Conservation (phyloP, 2,888 invertebrate species). For the Helleia helle region DNA sequence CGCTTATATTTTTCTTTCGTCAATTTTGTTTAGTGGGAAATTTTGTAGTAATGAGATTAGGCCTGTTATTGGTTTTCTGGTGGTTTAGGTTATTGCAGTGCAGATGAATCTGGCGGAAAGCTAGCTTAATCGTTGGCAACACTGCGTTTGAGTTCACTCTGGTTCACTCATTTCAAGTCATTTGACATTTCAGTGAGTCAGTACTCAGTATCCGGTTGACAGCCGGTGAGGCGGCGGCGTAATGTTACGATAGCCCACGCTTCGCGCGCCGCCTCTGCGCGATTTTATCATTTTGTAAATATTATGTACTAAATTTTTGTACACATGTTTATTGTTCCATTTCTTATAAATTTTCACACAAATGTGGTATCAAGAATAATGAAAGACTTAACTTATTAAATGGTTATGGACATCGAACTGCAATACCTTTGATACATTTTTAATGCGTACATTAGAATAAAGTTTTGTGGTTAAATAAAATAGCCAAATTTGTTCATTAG, state of each 20-base stretch:
- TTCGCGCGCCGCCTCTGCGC: constrained; percentile 66
- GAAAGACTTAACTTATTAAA: constrained; percentile 19
- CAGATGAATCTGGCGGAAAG: no score
- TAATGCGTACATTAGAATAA: constrained; percentile 19
- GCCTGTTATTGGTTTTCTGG: no score
- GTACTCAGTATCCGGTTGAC: constrained; percentile 65
- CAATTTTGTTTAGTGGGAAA: no score
- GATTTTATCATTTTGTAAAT: constrained; percentile 57
- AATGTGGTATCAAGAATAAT: constrained; percentile 21
- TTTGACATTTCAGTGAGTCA: no score
- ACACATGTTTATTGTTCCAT: constrained; percentile 38
- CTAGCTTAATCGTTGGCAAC: no score
- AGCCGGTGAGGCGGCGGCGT: constrained; percentile 69
- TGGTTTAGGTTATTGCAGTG: no score
- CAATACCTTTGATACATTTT: constrained; percentile 49
- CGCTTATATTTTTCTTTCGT: no score
- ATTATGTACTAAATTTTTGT: constrained; percentile 33
- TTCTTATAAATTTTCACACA: constrained; percentile 30
- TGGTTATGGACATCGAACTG: constrained; percentile 23
- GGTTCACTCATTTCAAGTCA: no score
- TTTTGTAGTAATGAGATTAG: no score
- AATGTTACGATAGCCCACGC: constrained; percentile 33
- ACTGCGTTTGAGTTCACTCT: no score
- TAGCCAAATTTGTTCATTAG: constrained; percentile 19
- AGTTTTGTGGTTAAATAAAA: constrained; percentile 17